These are phyloP conservation scores for Drosophila takahashii DNA, from an alignment of 1,140 invertebrate genomes.

Conservation along the genomic window DNA sequence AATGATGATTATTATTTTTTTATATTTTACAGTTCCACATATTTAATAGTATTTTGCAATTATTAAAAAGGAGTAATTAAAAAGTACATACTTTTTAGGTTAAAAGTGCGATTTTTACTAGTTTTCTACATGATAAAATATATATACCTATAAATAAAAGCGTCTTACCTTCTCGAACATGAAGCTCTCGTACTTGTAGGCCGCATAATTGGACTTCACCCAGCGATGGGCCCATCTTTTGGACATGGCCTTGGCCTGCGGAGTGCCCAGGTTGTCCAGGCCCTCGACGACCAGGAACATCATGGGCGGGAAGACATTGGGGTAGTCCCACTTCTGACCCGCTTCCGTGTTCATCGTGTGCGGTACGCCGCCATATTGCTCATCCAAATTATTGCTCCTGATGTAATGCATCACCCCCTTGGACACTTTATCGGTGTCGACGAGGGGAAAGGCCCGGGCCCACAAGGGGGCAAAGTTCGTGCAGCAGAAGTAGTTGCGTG, in stretches of 20 bases:
- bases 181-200: conserved; percentile 89
- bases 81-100: too few species aligned
- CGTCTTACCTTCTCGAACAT: conserved; percentile 95
- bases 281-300: conserved; percentile 93
- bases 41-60: too few species aligned
- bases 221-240: conserved; percentile 91
- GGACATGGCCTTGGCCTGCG: conserved; percentile 89
- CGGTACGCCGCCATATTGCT: conserved; percentile 89
- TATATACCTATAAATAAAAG: background rate
- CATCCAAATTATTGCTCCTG: conserved; percentile 88
- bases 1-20: too few species aligned
- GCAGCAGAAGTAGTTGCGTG: conserved; percentile 94
- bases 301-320: conserved; percentile 96
- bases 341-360: conserved; percentile 90
- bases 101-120: too few species aligned
- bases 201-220: conserved; percentile 92
- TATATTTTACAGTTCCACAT: too few species aligned
- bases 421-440: conserved; percentile 88
- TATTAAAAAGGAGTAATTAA: too few species aligned
- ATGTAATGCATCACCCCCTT: conserved; percentile 90
- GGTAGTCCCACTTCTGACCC: conserved; percentile 97
- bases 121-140: too few species aligned
- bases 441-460: conserved; percentile 89
- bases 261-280: conserved; percentile 88
- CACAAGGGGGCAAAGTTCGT: conserved; percentile 94